Evolutionary conservation across 2,797 vertebrate species (phyloP).

Genomic region (Anguilla megastoma): DNA sequence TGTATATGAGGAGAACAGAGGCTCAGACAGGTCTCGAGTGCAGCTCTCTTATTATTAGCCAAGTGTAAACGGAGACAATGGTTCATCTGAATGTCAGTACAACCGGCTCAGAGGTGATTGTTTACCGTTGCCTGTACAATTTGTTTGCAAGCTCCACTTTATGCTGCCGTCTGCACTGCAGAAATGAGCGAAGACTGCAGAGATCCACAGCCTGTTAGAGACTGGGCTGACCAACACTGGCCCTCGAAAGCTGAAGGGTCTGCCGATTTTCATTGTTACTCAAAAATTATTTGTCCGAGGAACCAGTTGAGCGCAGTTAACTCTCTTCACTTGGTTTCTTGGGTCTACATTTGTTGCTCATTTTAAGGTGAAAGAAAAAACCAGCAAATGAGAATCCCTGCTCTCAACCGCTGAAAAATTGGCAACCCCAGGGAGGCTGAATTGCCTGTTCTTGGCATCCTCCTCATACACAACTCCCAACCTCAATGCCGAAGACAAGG

Average conservation of each 20-base stretch:
- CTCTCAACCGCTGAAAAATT: too few species aligned
- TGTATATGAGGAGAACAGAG: neutral
- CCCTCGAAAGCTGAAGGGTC: too few species aligned
- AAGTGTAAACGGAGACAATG: neutral
- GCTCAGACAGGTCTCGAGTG: neutral
- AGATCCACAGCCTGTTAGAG: neutral
- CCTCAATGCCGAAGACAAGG: neutral
- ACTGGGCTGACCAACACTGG: neutral
- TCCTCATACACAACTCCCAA: neutral
- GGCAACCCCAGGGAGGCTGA: too few species aligned
- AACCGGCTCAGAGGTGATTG: neutral
- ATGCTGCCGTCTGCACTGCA: conserved; percentile 9
- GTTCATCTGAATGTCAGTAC: neutral
- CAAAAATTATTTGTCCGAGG: neutral
- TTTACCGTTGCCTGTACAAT: neutral
- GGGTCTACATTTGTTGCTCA: too few species aligned
- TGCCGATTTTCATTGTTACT: too few species aligned
- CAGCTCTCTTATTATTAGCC: neutral
- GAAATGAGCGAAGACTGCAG: neutral
- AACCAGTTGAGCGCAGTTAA: neutral
- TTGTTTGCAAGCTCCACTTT: neutral
- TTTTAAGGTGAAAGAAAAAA: too few species aligned
- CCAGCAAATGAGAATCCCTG: too few species aligned
- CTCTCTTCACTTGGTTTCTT: neutral
- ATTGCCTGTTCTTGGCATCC: neutral